Evolutionary conservation across 2,888 invertebrate species (phyloP).

Genomic region (Apamea monoglypha): DNA sequence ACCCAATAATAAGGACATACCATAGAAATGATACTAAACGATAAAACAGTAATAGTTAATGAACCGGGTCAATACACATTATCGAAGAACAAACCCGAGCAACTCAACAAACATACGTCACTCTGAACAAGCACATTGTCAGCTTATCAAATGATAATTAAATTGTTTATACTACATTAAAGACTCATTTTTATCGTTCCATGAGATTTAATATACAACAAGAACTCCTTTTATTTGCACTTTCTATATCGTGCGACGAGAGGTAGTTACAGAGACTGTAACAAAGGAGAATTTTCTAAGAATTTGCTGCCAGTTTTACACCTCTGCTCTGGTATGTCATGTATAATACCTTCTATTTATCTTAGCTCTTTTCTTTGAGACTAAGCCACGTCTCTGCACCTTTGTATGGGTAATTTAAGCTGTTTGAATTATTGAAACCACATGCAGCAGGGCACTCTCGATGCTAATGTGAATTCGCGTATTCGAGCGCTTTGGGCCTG

Average conservation of each 20-base stretch:
- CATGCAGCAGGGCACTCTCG: conserved; percentile 18
- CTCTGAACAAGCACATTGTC: conserved; percentile 57
- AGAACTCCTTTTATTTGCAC: conserved; percentile 48
- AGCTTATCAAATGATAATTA: conserved; percentile 64
- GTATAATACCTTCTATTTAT: conserved; percentile 54
- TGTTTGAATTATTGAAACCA: conserved; percentile 46
- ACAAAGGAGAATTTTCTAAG: conserved; percentile 54
- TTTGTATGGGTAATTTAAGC: conserved; percentile 46
- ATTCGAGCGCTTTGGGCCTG: conserved; percentile 40
- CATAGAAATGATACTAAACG: conserved; percentile 59
- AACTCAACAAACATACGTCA: conserved; percentile 57
- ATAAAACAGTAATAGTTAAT: conserved; percentile 60
- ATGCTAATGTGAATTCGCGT: conserved; percentile 47
- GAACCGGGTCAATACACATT: conserved; percentile 59
- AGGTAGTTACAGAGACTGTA: conserved; percentile 29
- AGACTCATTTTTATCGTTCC: conserved; percentile 57
- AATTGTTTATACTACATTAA: conserved; percentile 56
- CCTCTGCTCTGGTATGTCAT: conserved; percentile 47
- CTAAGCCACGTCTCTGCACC: conserved; percentile 46
- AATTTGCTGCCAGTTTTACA: conserved; percentile 55
- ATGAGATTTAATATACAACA: conserved; percentile 56
- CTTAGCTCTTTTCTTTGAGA: conserved; percentile 50
- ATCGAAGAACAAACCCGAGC: conserved; percentile 64
- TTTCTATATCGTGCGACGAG: conserved; percentile 33
- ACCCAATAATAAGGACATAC: conserved; percentile 44